A percentile compares a stretch with the other conserved stretches of the same genome.
phyloP scores from a whole-genome alignment of 1,140 invertebrate genomes.

The Drosophila simulans region DNA sequence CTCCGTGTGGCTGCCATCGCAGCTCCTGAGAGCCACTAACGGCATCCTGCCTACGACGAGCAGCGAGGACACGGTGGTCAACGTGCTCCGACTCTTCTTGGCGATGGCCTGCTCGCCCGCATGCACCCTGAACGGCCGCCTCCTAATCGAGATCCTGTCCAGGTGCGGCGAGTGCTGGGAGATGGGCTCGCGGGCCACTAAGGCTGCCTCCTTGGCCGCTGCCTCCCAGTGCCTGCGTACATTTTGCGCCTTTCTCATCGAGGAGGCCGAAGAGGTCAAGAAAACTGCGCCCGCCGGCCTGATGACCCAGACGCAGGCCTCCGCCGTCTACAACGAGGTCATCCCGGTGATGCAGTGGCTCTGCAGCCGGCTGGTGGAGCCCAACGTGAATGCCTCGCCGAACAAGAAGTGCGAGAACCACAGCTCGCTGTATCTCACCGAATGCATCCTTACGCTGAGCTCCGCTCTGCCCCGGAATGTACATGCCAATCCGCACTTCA shows the following conservation, averaged over 20 bases:
- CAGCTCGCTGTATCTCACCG: constrained; percentile 90
- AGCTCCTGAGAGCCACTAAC: constrained; percentile 92
- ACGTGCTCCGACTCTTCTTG: constrained; percentile 88
- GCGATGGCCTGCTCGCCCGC: constrained; percentile 92
- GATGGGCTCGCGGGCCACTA: constrained; percentile 90
- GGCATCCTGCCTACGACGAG: constrained; percentile 91
- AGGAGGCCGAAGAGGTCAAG: constrained; percentile 84
- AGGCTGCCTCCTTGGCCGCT: constrained; percentile 92
- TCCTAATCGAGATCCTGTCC: constrained; percentile 90
- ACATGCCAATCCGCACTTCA: constrained; percentile 92
- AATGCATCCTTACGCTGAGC: constrained; percentile 93
- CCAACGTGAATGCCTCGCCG: constrained; percentile 85
- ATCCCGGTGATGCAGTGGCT: constrained; percentile 95
- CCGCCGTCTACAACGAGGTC: constrained; percentile 95
- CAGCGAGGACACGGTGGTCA: constrained; percentile 88
- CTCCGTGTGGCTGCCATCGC: constrained; percentile 95
- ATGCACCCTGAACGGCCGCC: constrained; percentile 91
- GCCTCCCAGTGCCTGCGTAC: constrained; percentile 92
- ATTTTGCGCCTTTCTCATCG: constrained; percentile 90
- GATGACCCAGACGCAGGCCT: constrained; percentile 86
- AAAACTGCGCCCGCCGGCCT: constrained; percentile 80
- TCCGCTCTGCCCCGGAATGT: constrained; percentile 92
- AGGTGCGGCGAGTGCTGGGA: constrained; percentile 90
- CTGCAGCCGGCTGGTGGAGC: constrained; percentile 93
- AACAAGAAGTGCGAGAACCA: constrained; percentile 87